Percentiles rank a stretch among this genome's conserved stretches.
Evolutionary conservation across 2,888 invertebrate species (phyloP).

Genomic region (Synergus japonicus): DNA sequence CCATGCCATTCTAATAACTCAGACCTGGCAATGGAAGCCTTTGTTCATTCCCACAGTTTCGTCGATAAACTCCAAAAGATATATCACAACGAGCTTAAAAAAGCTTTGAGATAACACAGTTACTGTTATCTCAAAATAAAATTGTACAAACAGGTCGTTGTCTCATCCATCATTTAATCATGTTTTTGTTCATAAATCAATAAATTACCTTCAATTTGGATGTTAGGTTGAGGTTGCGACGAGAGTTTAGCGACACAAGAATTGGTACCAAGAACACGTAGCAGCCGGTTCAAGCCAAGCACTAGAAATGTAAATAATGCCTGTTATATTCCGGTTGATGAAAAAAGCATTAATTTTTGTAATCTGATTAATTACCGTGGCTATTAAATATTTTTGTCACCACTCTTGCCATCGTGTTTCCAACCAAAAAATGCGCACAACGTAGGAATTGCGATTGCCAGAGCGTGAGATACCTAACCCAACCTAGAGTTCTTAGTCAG

Average conservation of each 20-base stretch:
- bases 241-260: constrained; percentile 25
- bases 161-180: constrained; percentile 3
- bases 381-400: constrained; percentile 32
- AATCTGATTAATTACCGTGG: constrained; percentile 32
- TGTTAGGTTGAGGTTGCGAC: constrained; percentile 28
- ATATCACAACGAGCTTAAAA: not conserved
- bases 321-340: not conserved
- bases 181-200: constrained; percentile 9
- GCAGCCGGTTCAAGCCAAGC: constrained; percentile 28
- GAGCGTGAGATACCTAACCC: not conserved
- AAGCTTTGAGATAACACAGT: not conserved
- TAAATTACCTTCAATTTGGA: constrained; percentile 27
- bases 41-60: not conserved
- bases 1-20: constrained; percentile 79
- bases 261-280: constrained; percentile 26
- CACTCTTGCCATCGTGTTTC: constrained; percentile 25
- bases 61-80: not conserved
- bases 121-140: not conserved
- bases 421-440: not conserved
- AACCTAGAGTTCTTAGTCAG: too few species aligned
- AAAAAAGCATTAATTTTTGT: not conserved
- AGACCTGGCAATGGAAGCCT: not conserved
- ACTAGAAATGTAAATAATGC: constrained; percentile 26
- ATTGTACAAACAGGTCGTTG: not conserved
- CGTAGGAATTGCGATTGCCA: not conserved